Conservation (phyloP, 1,140 invertebrate species). For the Drosophila quadrilineata region DNA sequence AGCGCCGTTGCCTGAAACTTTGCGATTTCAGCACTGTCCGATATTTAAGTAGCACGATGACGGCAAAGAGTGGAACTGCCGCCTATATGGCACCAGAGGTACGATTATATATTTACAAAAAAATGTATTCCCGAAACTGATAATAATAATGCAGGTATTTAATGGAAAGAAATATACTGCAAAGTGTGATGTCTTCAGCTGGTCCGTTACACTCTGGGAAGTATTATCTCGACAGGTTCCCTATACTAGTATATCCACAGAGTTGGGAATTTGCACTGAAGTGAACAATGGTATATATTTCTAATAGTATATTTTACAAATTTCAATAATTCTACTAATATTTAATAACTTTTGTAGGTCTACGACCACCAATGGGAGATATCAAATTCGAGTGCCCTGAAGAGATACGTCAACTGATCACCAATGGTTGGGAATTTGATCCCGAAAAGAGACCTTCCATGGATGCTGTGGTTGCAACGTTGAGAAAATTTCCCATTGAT, state of each 20-base stretch:
- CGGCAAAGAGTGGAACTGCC: not conserved
- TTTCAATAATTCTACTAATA: not conserved
- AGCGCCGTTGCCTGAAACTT: constrained; percentile 3
- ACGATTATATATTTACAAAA: not conserved
- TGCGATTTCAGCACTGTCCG: constrained; percentile 11
- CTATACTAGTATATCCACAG: not conserved
- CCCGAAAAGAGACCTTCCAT: not conserved
- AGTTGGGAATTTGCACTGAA: not conserved
- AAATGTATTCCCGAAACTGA: not conserved
- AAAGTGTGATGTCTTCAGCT: constrained; percentile 37
- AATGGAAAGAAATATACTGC: not conserved
- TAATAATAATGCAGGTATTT: constrained; percentile 3
- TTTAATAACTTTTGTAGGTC: not conserved
- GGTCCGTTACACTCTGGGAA: constrained; percentile 8
- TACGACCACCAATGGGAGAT: not conserved
- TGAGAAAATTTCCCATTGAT: not conserved
- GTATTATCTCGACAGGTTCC: constrained; percentile 10
- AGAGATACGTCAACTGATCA: not conserved
- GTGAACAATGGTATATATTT: not conserved
- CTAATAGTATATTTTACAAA: not conserved
- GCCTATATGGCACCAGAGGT: constrained; percentile 33
- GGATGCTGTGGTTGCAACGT: not conserved
- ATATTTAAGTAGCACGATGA: not conserved
- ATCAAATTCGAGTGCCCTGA: not conserved
- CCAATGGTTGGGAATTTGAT: not conserved